These are phyloP conservation scores for Agonopterix heracliana DNA, from an alignment of 2,888 invertebrate genomes.

Conservation along the genomic window DNA sequence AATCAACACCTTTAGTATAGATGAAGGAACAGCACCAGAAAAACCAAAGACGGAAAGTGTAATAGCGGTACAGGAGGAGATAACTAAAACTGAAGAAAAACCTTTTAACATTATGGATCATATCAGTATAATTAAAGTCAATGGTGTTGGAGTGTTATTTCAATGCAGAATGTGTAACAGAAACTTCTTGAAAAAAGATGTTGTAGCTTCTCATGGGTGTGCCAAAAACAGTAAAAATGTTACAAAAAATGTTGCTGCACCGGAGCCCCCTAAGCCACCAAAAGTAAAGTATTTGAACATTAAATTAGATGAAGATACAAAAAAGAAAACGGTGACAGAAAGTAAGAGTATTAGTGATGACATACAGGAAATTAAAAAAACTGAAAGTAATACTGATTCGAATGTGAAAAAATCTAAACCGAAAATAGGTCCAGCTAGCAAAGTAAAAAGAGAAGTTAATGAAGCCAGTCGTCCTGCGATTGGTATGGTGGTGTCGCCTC, in stretches of 20 bases:
- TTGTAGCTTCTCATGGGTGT: conserved; percentile 57
- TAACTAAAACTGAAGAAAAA: not conserved
- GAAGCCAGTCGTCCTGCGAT: conserved; percentile 9
- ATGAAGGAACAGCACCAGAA: too few relatives aligned
- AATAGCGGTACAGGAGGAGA: too few relatives aligned
- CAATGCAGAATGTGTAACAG: conserved; percentile 66
- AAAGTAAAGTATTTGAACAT: conserved; percentile 61
- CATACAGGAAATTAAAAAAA: not conserved
- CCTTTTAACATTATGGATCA: conserved; percentile 63
- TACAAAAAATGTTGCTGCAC: conserved; percentile 29
- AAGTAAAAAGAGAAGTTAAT: conserved; percentile 30
- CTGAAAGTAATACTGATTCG: not conserved
- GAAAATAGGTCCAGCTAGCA: conserved; percentile 62
- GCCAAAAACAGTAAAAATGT: conserved; percentile 52
- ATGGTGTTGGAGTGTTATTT: conserved; percentile 62
- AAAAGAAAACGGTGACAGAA: conserved; percentile 15
- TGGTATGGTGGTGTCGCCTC: conserved; percentile 15
- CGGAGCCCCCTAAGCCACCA: conserved; percentile 46
- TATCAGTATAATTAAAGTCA: conserved; percentile 62
- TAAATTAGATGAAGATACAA: conserved; percentile 28
- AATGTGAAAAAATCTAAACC: conserved; percentile 27
- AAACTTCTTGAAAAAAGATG: conserved; percentile 61
- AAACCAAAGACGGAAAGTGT: too few relatives aligned
- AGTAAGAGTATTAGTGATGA: not conserved
- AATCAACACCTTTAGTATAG: too few relatives aligned